Evolutionary conservation across 2,797 vertebrate genomes (phyloP), one percentile per base, ranked within the genome.

Genomic region (Pangasius djambal): DNA sequence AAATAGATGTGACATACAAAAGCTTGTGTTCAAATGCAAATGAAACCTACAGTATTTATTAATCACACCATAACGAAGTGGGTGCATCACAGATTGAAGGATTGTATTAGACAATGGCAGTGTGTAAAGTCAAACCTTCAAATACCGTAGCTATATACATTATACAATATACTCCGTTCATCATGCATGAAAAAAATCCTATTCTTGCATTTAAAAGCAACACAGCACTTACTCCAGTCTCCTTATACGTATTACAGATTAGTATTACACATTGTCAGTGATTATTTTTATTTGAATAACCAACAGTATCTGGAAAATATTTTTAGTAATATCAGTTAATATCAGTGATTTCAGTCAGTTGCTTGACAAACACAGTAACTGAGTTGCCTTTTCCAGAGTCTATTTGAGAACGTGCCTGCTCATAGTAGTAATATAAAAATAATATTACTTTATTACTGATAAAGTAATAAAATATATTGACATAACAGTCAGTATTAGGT

Each of bases 1-100:
- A 95, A 92, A 93, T 95, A 95, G 95, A 93, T 95, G 94, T 91
- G 95, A 96, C 95, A 95, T 94, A 96, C 93, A 95, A 95, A 95
- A 94, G 94, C 94, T 96, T 95, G 94, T 95, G 96, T 95, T 96
- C 92, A 95, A 95, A 92, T 87, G 91, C 93, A 88, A 92, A 95
- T 90, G 87, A 84, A 85, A 70, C 86, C 84, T 88, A 90, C 89
- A 87, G 86, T 93, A 92, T 95, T 92, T 95, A 95, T 94, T 93
- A 92, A 93, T 94, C 94, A 65, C 90, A 86, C 78, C 88, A 63
- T 88, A 89, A 91, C 87, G 86, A 90, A 90, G 92, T 91, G 89
- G 89, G 85, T 81, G 78, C 89, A 88, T 87, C 90, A 90, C 90
- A 87, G 89, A 90, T 89, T 50, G 87, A 90, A 92, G 88, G 91